Base-by-base conservation (phyloP, 2,888 invertebrate genomes). In the Iselma pallidipennis region DNA sequence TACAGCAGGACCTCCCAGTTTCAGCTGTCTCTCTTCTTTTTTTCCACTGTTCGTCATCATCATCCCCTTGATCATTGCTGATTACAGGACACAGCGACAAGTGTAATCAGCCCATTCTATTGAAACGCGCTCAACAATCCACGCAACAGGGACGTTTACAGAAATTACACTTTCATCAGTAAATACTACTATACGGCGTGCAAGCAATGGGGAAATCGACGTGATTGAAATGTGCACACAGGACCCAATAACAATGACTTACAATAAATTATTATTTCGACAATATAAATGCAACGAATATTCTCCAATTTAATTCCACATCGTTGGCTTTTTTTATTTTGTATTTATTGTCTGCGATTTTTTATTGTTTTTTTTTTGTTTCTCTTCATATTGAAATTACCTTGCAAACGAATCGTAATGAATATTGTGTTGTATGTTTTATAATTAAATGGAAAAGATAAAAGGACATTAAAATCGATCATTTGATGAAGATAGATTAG, bases 51-150 rank as follows among this genome's bases (percentile, higher is more conserved):
- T 37, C 7, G 2, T 37, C 37, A 37, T 37, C 16, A n/a, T 28
- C 37, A 19, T 55, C 59, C 62, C 63, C 59, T 48, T 55, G 70
- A 71, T 70, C 65, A 71, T 66, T 58, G 66, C 66, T 73, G 73
- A 74, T 76, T 73, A 74, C 72, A 71, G 73, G 71, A 74, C 72
- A 68, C 71, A 74, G 62, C 66, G 75, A 77, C 76, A 77, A 77
- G 73, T 74, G 75, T 76, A 77, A 77, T 77, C 77, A 75, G 74
- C 68, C 73, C 66, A 73, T 74, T 75, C 75, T 74, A 75, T 75
- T 73, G 68, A 74, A 72, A 73, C 72, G 74, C 75, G 71, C 67
- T 54, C 68, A 67, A 75, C 75, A 74, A 75, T 74, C 66, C 68
- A 59, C 55, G 68, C 65, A 65, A 67, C 66, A 67, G 63, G 69